A percentile compares a stretch with the other conserved stretches of the same genome.
phyloP scores from a whole-genome alignment of 1,140 invertebrate species.

The Odontomachus brunneus region DNA sequence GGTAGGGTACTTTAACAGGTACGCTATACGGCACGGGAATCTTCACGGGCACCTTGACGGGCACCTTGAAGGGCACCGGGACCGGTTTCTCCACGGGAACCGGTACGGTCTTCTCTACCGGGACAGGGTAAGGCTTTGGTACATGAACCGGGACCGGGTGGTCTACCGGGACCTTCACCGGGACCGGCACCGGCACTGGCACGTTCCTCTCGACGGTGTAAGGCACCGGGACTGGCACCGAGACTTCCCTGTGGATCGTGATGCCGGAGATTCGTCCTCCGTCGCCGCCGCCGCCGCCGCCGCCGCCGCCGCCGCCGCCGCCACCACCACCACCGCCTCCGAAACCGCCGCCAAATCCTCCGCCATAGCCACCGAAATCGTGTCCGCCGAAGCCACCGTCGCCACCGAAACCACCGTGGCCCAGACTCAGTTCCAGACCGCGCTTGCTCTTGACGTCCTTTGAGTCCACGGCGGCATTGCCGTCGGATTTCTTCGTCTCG shows the following conservation, averaged over 20 bases:
- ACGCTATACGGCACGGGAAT: constrained; percentile 81
- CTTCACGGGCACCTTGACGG: constrained; percentile 86
- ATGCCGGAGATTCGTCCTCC: constrained; percentile 82
- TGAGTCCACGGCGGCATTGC: constrained; percentile 62
- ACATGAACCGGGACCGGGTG: constrained; percentile 86
- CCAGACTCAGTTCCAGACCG: constrained; percentile 78
- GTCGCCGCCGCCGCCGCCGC: constrained; percentile 70
- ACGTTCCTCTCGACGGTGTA: constrained; percentile 83
- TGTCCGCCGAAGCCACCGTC: constrained; percentile 58
- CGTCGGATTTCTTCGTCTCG: constrained; percentile 56
- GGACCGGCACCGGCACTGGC: constrained; percentile 81
- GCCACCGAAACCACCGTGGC: constrained; percentile 60
- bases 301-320: constrained; percentile 52
- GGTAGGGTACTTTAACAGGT: constrained; percentile 76
- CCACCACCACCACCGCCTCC: constrained; percentile 63
- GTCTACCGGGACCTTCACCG: constrained; percentile 85
- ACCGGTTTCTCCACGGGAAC: constrained; percentile 85
- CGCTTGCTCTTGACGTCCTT: constrained; percentile 80
- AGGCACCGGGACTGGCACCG: constrained; percentile 83
- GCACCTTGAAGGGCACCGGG: constrained; percentile 86
- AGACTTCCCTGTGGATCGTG: constrained; percentile 84
- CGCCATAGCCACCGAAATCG: constrained; percentile 65
- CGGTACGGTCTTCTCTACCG: constrained; percentile 86
- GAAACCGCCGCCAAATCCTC: constrained; percentile 62
- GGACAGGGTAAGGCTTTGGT: constrained; percentile 86